Conservation (phyloP, 2,797 vertebrate species). For the Cheracebus regulus region DNA sequence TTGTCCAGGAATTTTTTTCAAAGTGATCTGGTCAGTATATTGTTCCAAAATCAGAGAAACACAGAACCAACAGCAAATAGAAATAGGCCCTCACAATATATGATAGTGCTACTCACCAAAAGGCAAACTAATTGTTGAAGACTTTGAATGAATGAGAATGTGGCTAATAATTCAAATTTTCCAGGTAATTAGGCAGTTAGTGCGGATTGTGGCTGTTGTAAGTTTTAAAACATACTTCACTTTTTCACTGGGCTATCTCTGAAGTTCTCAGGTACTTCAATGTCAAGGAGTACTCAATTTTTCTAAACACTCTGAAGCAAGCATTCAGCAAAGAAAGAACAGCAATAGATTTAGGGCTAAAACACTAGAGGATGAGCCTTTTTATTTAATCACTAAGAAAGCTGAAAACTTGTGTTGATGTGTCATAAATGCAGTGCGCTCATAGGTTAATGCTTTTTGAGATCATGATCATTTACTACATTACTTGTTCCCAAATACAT, state of each 20-base stretch:
- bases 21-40: background rate
- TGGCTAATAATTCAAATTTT: background rate
- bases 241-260: background rate
- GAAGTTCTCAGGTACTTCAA: background rate
- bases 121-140: background rate
- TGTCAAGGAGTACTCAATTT: background rate
- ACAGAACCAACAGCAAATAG: background rate
- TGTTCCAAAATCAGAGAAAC: background rate
- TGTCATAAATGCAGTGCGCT: background rate
- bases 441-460: background rate
- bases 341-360: background rate
- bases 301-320: background rate
- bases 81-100: background rate
- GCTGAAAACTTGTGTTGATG: background rate
- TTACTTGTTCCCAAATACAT: background rate
- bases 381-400: background rate
- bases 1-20: background rate
- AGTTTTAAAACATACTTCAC: background rate
- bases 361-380: background rate
- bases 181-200: background rate
- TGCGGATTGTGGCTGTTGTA: background rate
- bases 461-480: background rate
- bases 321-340: background rate
- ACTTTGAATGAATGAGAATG: background rate
- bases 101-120: background rate